phyloP scores from a whole-genome alignment of 1,140 invertebrate species.

The Amphibalanus amphitrite region DNA sequence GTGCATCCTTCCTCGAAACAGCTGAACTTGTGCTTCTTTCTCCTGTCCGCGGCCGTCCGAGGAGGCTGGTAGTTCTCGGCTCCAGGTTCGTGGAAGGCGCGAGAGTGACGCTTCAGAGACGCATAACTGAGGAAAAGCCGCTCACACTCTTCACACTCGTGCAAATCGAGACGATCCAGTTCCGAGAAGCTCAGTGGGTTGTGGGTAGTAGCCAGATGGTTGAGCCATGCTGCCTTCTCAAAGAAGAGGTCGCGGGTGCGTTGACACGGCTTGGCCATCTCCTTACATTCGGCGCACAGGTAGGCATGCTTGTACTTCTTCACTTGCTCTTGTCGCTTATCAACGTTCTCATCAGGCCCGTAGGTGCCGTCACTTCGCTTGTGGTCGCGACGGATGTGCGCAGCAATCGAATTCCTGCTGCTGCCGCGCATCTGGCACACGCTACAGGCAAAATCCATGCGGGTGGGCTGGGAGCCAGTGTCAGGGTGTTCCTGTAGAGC shows the following conservation, averaged over 20 bases:
- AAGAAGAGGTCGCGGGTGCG: neutral
- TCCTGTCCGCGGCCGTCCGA: neutral
- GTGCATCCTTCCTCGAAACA: neutral
- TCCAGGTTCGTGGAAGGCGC: neutral
- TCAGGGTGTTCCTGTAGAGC: neutral
- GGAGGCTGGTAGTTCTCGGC: neutral
- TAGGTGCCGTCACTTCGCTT: neutral
- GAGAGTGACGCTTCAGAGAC: neutral
- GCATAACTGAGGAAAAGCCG: neutral
- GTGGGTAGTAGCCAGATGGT: neutral
- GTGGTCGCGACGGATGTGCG: neutral
- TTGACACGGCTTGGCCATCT: neutral
- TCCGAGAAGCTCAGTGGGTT: neutral
- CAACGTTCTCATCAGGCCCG: too few species aligned
- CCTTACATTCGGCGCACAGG: neutral
- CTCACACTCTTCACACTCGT: neutral
- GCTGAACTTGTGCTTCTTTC: neutral
- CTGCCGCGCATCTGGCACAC: neutral
- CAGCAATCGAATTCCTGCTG: neutral
- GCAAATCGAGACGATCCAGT: neutral
- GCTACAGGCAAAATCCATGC: neutral
- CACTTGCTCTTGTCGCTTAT: neutral
- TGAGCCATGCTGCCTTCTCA: neutral
- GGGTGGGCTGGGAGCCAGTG: neutral
- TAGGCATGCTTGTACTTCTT: neutral